Evolutionary conservation across 2,888 invertebrate genomes (phyloP).

Genomic region (Zaprionus obscuricornis): DNA sequence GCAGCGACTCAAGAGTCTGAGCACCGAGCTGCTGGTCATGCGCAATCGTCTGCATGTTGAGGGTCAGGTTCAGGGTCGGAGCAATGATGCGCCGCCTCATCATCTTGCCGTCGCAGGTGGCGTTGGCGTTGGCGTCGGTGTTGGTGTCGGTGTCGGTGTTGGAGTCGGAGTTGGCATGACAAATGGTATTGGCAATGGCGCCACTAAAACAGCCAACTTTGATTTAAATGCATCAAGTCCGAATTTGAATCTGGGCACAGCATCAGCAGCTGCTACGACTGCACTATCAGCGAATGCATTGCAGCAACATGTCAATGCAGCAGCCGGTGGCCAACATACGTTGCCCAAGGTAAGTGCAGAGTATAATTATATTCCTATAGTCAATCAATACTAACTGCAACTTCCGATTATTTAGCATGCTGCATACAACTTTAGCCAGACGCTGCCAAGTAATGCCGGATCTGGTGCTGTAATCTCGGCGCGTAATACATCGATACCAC

Average conservation of each 20-base stretch:
- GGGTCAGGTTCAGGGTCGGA: constrained; percentile 67
- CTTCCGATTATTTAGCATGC: constrained; percentile 48
- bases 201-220: constrained; percentile 50
- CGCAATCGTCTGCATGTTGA: constrained; percentile 94
- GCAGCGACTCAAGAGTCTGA: constrained; percentile 94
- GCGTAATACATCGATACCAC: constrained; percentile 83
- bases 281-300: constrained; percentile 61
- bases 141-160: constrained; percentile 19
- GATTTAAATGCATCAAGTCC: constrained; percentile 80
- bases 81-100: constrained; percentile 56
- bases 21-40: constrained; percentile 95
- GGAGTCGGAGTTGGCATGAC: too few species aligned
- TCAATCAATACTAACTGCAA: too few species aligned
- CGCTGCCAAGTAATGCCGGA: constrained; percentile 72
- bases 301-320: constrained; percentile 66
- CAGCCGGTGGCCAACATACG: constrained; percentile 60
- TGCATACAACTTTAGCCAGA: constrained; percentile 76
- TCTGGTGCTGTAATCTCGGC: constrained; percentile 74
- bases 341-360: constrained; percentile 62
- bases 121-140: constrained; percentile 21
- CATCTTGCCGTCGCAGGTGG: constrained; percentile 8
- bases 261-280: too few species aligned
- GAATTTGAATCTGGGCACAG: constrained; percentile 63
- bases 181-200: constrained; percentile 18
- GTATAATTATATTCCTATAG: too few species aligned